Base-by-base conservation (phyloP, 2,797 vertebrate species). In the Sebastes aleutianus region DNA sequence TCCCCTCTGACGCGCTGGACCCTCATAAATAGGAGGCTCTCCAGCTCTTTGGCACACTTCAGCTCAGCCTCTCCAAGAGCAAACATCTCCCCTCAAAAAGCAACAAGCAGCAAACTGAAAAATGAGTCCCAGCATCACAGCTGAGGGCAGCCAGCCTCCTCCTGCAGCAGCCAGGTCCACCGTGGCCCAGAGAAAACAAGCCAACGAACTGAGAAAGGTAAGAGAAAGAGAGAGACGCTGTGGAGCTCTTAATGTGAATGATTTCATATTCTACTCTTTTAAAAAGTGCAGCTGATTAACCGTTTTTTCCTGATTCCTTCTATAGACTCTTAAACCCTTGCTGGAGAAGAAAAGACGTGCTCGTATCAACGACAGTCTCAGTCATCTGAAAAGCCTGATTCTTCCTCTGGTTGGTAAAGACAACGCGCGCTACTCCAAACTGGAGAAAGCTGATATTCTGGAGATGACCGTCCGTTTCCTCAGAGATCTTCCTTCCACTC, bases 381-480 rank as follows among this genome's bases (percentile, higher is more conserved):
- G 91, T 63, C 95, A 96, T 80, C 83, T 98, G 80, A 96, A 97
- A 88, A 94, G 94, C 7, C 95, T 98, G 59, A 96, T 98, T 71
- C 90, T 97, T 63, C 97, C 97, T 14, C 94, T 97, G 27, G 92
- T 96, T 70, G 96, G 96, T 62, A 95, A 95, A 92, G 96, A 97
- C 89, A 96, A 94, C 87, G 96, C 96, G 2, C 92, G 95, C 71
- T 96, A 94, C 88, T 97, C 96, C 36, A 97, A 97, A 64, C 92
- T 97, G 72, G 97, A 98, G 91, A 98, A 98, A 90, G 97, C 97
- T 0, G 97, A 97, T 69, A 95, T 98, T 83, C 94, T 98, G 74
- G 97, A 98, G 88, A 97, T 97, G 97, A 97, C 97, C 0, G 97
- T 97, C 13, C 93, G 96, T 54, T 97, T 97, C 89, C 96, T 98